Percentiles rank a stretch among this genome's conserved stretches.
phyloP scores from a whole-genome alignment of 2,797 vertebrate species.

The Pachyuromys duprasi region DNA sequence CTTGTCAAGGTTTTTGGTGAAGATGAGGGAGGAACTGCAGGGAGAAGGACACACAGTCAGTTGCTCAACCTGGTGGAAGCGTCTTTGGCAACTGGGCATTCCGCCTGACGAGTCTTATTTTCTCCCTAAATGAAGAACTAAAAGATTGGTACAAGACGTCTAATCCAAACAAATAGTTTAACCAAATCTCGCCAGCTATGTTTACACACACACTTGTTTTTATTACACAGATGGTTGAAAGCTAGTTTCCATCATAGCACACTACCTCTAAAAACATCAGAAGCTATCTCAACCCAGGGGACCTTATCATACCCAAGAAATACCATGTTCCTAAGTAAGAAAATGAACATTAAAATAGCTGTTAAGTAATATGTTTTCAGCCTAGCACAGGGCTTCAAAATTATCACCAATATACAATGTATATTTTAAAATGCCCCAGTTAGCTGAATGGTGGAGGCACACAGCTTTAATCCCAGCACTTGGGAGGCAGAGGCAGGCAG shows the following conservation, averaged over 20 bases:
- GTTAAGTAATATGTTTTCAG: neutral
- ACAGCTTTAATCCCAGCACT: too few species aligned
- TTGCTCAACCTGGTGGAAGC: neutral
- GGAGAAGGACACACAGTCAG: too few species aligned
- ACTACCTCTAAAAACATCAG: neutral
- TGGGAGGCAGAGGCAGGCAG: too few species aligned
- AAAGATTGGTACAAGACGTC: neutral
- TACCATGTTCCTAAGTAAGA: neutral
- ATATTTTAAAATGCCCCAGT: too few species aligned
- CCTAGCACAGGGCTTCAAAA: neutral
- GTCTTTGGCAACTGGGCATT: neutral
- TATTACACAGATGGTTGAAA: neutral
- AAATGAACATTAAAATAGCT: neutral
- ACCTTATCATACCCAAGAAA: neutral
- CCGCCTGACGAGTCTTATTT: neutral
- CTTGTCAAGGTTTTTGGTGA: neutral
- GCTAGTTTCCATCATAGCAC: neutral
- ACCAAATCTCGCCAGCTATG: neutral
- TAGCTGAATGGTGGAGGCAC: too few species aligned
- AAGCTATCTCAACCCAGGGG: neutral
- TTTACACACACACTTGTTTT: neutral
- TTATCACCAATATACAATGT: neutral
- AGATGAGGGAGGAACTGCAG: neutral
- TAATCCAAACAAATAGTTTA: neutral
- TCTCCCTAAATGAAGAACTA: neutral